Percentiles rank a stretch among this genome's conserved stretches.
Conservation (phyloP, 2,797 vertebrate genomes). For the Trematomus bernacchii region DNA sequence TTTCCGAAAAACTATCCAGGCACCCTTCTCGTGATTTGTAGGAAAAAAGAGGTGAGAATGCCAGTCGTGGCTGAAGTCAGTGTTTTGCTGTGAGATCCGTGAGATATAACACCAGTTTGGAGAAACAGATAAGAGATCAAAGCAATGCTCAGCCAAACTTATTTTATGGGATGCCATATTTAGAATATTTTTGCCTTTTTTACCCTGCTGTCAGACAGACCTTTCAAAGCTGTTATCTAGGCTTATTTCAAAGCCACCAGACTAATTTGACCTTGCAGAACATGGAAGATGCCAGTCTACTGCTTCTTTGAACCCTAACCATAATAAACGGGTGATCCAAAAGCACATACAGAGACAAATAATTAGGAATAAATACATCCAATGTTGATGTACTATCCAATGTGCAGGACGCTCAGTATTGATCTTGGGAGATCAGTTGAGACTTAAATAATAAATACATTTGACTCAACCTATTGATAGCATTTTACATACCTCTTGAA, state of each 20-base stretch:
- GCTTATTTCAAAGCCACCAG: too few species aligned
- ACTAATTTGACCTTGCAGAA: too few species aligned
- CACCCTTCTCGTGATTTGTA: neutral
- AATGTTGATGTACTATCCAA: neutral
- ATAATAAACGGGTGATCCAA: neutral
- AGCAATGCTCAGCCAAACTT: too few species aligned
- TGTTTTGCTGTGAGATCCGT: slow-evolving; percentile 28
- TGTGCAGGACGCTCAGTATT: neutral
- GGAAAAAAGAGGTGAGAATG: neutral
- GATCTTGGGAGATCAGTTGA: neutral
- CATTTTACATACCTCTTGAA: neutral
- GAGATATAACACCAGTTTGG: slow-evolving; percentile 32
- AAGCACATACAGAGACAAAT: neutral
- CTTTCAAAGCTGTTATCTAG: too few species aligned
- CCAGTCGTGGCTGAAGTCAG: neutral
- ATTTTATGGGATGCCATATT: too few species aligned
- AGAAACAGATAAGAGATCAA: too few species aligned
- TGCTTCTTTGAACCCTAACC: too few species aligned
- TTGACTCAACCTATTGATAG: too few species aligned
- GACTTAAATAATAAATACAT: neutral
- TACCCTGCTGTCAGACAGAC: too few species aligned
- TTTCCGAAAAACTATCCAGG: neutral
- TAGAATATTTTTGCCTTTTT: too few species aligned
- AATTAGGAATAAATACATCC: neutral
- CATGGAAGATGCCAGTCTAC: too few species aligned